Evolutionary conservation across 2,113 vertebrate species (phyloP), one percentile per base, ranked within the genome.

Genomic region (Chloropsis hardwickii): DNA sequence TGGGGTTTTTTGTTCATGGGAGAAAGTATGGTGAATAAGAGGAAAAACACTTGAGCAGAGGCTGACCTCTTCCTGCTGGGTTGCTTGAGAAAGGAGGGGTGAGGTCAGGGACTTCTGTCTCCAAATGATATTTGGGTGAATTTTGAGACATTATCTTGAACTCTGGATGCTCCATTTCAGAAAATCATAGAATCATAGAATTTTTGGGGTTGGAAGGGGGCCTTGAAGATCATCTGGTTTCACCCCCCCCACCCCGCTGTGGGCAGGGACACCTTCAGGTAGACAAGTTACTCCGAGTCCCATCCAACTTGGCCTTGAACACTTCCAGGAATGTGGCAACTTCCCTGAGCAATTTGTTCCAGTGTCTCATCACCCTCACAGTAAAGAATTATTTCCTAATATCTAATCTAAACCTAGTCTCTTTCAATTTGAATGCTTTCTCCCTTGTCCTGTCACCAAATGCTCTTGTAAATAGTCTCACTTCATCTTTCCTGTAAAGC

Each of bases 21-120:
- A 94, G 88, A 92, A 84, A 90, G 29, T 39, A 25, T 33, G 40
- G 35, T 60, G 58, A 88, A 24, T 67, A 83, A 81, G 29, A 67
- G 53, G 29, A 78, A 94, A 92, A 88, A 60, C 28, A 39, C 40
- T 81, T 53, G 37, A 80, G 40, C n/a, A 10, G 67, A 86, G 33
- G 21, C 67, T 90, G 60, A 81, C 40, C 53, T 67, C 31, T 88
- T 31, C 56, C 72, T 92, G 60, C 15, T 79, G 82, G 3, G 11
- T 70, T 83, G 65, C 48, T 86, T 54, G 84, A 54, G 44, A 48
- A 78, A 40, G 28, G n/a, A 80, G 70, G 37, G 28, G 35, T 72
- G 62, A 82, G n/a, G 50, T 33, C 5, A 0, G 9, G 45, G 60
- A 25, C 12, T 89, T 58, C n/a, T 54, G 23, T 33, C 29, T 72